Evolutionary conservation across 2,888 invertebrate genomes (phyloP), one percentile per base, ranked within the genome.

Genomic region (Plagodis dolabraria): DNA sequence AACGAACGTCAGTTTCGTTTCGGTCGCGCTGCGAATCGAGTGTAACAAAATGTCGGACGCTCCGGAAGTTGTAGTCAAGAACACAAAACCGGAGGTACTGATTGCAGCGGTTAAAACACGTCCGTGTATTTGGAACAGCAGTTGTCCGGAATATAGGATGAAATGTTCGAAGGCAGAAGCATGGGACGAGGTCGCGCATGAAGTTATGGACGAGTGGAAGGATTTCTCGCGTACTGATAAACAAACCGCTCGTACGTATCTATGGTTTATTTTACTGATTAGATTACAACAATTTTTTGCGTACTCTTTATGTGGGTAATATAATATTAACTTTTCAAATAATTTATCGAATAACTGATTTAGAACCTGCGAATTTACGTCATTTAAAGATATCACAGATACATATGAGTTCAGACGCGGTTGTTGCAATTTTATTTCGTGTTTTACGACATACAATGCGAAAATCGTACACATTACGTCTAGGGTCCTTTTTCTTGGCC

Each of bases 71-170:
- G 42, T n/a, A 6, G 34, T n/a, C n/a, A 40, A 40, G 9, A 46
- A 34, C 9, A 22, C 46, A 46, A 38, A 50, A 11, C 50, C 56
- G 42, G 46, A 22, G 9, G 40, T 35, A 10, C 22, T 57, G 33
- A 51, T 57, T 35, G 7, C 7, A 8, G 50, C 46, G 0, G 40
- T 57, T 10, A 40, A 50, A 11, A 40, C 40, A 38, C 46, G 34
- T 40, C 56, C 56, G 33, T 34, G 9, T 11, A n/a, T 57, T 5
- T 57, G 56, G 56, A 42, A 51, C 11, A 35, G 42, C 33, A 34
- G 46, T 0, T 51, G 56, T 51, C 51, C 40, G 42, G 56, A 51
- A 42, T 51, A 57, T 40, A 57, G 40, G 35, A 11, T 22, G 0
- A 51, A 57, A 11, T 47, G 38, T 34, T 0, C 0, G 5, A 57